Evolutionary conservation across 1,140 invertebrate species (phyloP), one percentile per base, ranked within the genome.

Genomic region (Spodoptera litura): DNA sequence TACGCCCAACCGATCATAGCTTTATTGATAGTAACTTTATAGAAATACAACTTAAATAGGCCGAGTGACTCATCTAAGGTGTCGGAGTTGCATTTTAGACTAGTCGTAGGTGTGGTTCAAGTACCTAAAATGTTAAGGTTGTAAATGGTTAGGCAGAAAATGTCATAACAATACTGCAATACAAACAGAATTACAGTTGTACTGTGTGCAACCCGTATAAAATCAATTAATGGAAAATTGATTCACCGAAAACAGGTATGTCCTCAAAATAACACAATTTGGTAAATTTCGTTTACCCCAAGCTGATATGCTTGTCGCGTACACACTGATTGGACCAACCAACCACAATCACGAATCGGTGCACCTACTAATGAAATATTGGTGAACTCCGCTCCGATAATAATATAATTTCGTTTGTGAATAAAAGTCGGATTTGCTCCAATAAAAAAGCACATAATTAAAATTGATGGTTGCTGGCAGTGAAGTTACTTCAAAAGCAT

Each of bases 271-370:
- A 31, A 73, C 58, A 72, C 62, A 82, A 81, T 78, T 83, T 78
- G 76, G 74, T 74, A 82, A 80, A 84, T 81, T 77, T 76, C 66
- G 79, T 82, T 81, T 68, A 44, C 59, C 72, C 12, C 20, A 6
- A 51, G 72, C 58, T 76, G 59, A 81, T 83, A 85, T 85, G 84
- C 82, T 31, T 44, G 56, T 71, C 84, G 79, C 84, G 84, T 85
- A 59, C 79, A 56, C 66, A 25, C 79, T 82, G 85, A 83, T 86
- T 86, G 84, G 78, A 72, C 52, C 56, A 49, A 15, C 38, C 76
- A 78, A 78, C 76, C 82, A 83, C 56, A 66, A 12, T 20, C 35
- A 49, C 25, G 62, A 70, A 75, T 79, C 72, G 44, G 56, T 66
- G 55, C 71, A 25, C 5, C 38, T 44, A 44, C 38, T 44, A 44